Evolutionary conservation across 2,113 vertebrate species (phyloP).

Genomic region (Balaeniceps rex): DNA sequence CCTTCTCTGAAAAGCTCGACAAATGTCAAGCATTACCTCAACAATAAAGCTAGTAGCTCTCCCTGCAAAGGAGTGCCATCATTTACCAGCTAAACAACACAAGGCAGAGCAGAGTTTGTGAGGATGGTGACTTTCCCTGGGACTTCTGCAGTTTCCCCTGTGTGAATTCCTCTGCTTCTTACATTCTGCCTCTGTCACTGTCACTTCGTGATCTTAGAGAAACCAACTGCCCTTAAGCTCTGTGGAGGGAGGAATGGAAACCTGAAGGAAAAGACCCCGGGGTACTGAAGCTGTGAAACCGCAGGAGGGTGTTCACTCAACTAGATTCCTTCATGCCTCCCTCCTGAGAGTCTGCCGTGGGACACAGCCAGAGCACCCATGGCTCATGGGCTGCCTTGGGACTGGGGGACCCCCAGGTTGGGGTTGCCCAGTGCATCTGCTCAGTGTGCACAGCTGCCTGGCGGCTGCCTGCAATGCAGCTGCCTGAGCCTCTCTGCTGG

Average conservation of each 20-base stretch:
- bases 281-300: neutral
- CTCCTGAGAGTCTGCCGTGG: neutral
- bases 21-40: neutral
- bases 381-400: neutral
- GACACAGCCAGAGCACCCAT: neutral
- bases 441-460: neutral
- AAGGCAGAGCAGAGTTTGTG: neutral
- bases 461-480: no score
- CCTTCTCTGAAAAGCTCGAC: neutral
- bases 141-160: neutral
- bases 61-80: neutral
- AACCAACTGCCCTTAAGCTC: neutral
- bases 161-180: neutral
- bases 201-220: neutral
- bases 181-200: accelerated
- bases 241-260: neutral
- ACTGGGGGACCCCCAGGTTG: neutral
- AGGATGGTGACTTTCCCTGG: neutral
- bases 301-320: neutral
- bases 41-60: neutral
- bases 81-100: neutral
- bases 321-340: neutral
- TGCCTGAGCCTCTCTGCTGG: neutral
- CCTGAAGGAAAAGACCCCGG: neutral
- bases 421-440: neutral